phyloP scores from a whole-genome alignment of 2,797 vertebrate genomes.

The Thunnus albacares region DNA sequence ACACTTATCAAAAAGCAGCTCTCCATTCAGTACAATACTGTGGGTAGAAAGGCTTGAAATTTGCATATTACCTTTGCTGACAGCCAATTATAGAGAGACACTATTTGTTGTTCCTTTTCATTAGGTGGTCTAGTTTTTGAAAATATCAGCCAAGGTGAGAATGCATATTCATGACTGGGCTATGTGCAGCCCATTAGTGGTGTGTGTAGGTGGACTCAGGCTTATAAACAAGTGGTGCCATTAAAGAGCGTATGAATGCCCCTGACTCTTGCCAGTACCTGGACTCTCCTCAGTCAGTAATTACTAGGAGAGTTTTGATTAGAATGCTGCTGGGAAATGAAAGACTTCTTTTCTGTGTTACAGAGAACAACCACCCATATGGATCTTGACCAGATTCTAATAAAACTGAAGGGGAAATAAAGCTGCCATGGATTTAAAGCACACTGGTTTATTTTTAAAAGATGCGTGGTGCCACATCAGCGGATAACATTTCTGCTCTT shows the following conservation, averaged over 20 bases:
- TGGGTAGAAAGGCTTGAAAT: constrained; percentile 56
- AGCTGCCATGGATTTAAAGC: constrained; percentile 25
- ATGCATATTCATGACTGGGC: constrained; percentile 81
- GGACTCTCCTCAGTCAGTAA: constrained; percentile 69
- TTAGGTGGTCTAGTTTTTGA: constrained; percentile 68
- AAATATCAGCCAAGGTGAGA: constrained; percentile 68
- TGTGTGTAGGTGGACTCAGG: constrained; percentile 71
- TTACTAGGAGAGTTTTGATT: constrained; percentile 71
- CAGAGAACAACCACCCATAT: constrained; percentile 30
- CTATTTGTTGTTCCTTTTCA: constrained; percentile 76
- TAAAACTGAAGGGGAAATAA: constrained; percentile 38
- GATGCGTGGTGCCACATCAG: constrained; percentile 11
- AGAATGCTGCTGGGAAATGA: constrained; percentile 54
- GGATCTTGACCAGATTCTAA: constrained; percentile 37
- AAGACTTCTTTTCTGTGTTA: constrained; percentile 48
- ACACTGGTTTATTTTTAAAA: constrained; percentile 19
- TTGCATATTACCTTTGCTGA: constrained; percentile 75
- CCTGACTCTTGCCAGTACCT: constrained; percentile 61
- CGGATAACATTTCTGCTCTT: constrained; percentile 1
- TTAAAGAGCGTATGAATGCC: constrained; percentile 67
- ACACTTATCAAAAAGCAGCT: constrained; percentile 63
- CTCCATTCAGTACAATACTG: constrained; percentile 56
- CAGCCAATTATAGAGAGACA: constrained; percentile 72
- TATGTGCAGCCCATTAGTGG: constrained; percentile 75
- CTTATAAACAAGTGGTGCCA: constrained; percentile 70